Evolutionary conservation across 1,140 invertebrate species (phyloP).

Genomic region (Calycopis cecrops): DNA sequence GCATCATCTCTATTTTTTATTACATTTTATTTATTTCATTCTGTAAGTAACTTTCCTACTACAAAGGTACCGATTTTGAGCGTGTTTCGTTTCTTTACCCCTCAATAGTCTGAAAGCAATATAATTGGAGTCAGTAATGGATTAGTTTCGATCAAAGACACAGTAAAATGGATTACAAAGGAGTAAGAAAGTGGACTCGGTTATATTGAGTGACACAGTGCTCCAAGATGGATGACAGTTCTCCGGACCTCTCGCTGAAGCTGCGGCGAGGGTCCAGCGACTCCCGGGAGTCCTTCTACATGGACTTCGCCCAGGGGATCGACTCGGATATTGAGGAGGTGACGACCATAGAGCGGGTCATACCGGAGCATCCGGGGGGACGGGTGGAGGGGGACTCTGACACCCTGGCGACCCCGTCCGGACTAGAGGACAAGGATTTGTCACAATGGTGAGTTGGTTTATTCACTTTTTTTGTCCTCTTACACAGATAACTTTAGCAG

Average conservation of each 20-base stretch:
- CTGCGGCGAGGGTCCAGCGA: constrained; percentile 88
- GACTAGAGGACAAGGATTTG: constrained; percentile 68
- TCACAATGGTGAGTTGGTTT: constrained; percentile 55
- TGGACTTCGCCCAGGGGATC: constrained; percentile 91
- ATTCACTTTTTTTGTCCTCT: too few relatives aligned
- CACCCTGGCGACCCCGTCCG: constrained; percentile 73
- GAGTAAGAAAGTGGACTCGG: constrained; percentile 37
- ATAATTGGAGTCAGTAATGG: constrained; percentile 33
- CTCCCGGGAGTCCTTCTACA: constrained; percentile 90
- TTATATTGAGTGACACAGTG: constrained; percentile 38
- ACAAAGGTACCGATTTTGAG: too few relatives aligned
- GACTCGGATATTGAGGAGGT: constrained; percentile 92
- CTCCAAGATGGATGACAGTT: constrained; percentile 83
- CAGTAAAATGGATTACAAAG: constrained; percentile 37
- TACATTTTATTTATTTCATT: too few relatives aligned
- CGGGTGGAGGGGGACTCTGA: constrained; percentile 70
- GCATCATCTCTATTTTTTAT: too few relatives aligned
- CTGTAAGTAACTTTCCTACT: too few relatives aligned
- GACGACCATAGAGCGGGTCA: constrained; percentile 76
- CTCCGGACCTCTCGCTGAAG: constrained; percentile 88
- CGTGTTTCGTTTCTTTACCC: too few relatives aligned
- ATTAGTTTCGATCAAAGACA: constrained; percentile 33
- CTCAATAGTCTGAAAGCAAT: constrained; percentile 17
- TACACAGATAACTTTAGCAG: too few relatives aligned
- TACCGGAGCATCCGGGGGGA: constrained; percentile 66